Conservation (phyloP, 1,140 invertebrate genomes). For the Drosophila ohnishii region DNA sequence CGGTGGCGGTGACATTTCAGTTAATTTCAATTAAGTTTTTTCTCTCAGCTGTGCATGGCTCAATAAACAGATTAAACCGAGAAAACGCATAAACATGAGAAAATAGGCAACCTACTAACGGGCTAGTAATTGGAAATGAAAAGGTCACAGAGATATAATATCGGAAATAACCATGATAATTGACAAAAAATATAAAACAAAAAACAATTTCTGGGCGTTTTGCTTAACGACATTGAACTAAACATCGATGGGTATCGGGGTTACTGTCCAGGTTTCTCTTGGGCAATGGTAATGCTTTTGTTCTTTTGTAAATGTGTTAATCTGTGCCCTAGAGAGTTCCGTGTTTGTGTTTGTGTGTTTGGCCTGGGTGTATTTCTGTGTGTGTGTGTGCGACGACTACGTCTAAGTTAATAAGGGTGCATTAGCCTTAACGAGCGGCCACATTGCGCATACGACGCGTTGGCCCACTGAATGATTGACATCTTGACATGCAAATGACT, state of each 20-base stretch:
- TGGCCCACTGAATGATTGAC: constrained; percentile 63
- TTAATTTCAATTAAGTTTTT: constrained; percentile 37
- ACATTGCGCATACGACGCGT: constrained; percentile 63
- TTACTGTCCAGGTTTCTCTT: constrained; percentile 33
- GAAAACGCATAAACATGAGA: constrained; percentile 10
- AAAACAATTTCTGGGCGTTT: constrained; percentile 18
- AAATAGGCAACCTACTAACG: constrained; percentile 39
- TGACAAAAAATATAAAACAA: constrained; percentile 9
- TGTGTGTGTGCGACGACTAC: constrained; percentile 51
- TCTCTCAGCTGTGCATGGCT: constrained; percentile 69
- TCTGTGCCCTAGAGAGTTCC: constrained; percentile 47
- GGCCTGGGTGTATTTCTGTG: constrained; percentile 1
- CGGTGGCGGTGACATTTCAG: constrained; percentile 66
- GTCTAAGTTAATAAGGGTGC: constrained; percentile 68
- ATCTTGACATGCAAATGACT: constrained; percentile 73
- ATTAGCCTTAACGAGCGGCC: constrained; percentile 63
- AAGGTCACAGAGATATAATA: constrained; percentile 26
- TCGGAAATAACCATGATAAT: constrained; percentile 30
- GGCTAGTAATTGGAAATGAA: constrained; percentile 24
- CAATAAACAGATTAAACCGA: constrained; percentile 31
- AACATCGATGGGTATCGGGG: constrained; percentile 72
- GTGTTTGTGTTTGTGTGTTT: constrained; percentile 24
- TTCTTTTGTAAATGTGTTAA: constrained; percentile 39
- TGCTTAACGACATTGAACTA: constrained; percentile 56
- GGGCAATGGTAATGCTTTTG: constrained; percentile 19